Percentiles rank a stretch among this genome's conserved stretches.
phyloP scores from a whole-genome alignment of 2,797 vertebrate species.

The Microhierax caerulescens region DNA sequence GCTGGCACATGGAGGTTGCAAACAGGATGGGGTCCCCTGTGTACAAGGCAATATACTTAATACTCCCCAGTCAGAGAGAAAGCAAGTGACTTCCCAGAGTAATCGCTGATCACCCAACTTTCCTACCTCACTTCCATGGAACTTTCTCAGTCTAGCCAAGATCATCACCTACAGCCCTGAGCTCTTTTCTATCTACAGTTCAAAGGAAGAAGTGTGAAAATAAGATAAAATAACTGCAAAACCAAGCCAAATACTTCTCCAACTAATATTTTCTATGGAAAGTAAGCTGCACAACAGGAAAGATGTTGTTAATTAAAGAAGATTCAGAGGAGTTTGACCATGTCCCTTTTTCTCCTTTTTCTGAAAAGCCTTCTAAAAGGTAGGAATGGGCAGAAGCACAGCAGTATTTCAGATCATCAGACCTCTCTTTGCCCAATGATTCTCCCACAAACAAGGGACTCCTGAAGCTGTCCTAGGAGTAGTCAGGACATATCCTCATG shows the following conservation, averaged over 20 bases:
- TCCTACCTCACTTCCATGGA: neutral
- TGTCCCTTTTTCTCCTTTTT: neutral
- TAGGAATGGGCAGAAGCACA: neutral
- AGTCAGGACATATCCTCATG: neutral
- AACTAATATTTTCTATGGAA: neutral
- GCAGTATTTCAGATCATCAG: neutral
- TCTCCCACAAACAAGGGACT: neutral
- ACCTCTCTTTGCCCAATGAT: neutral
- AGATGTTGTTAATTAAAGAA: neutral
- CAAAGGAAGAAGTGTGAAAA: neutral
- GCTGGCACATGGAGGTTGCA: neutral
- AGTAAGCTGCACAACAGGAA: neutral
- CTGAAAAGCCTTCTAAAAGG: neutral
- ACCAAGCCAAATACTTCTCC: neutral
- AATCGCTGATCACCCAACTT: rapidly evolving
- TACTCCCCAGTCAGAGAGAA: neutral
- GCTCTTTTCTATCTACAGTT: neutral
- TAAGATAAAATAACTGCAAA: neutral
- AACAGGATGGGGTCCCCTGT: neutral
- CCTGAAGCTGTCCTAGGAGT: neutral
- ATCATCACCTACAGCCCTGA: neutral
- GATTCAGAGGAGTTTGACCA: neutral
- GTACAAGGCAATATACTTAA: neutral
- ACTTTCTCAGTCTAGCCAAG: neutral
- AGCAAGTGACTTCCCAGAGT: neutral